Percentiles rank a stretch among this genome's conserved stretches.
phyloP scores from a whole-genome alignment of 37 sponge, comb jelly and placozoan species.

The Dysidea cf. avara region DNA sequence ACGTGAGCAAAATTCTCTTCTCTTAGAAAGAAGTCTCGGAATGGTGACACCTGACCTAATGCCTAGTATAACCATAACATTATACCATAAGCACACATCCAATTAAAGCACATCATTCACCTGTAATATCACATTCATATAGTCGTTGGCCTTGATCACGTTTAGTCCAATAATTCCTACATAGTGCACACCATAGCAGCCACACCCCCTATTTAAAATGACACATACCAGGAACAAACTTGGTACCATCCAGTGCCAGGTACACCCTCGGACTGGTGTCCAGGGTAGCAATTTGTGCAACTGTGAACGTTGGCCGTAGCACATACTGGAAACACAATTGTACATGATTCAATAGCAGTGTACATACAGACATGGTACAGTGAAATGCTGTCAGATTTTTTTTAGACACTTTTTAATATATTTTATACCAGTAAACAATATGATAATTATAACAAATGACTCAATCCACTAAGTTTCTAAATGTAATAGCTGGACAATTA shows the following conservation, averaged over 20 bases:
- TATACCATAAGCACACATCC: conserved; percentile 17
- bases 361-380: neutral
- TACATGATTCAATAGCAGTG: neutral
- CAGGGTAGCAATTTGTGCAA: conserved; percentile 60
- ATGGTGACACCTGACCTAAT: conserved; percentile 82
- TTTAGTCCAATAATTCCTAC: conserved; percentile 87
- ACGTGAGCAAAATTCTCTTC: conserved; percentile 82
- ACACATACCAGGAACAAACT: conserved; percentile 83
- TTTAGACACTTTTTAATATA: neutral
- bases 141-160: conserved; percentile 97
- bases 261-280: conserved; percentile 58
- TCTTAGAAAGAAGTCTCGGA: conserved; percentile 85
- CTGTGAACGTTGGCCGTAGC: conserved; percentile 79
- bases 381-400: neutral
- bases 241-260: conserved; percentile 86
- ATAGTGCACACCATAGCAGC: neutral
- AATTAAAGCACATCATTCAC: too few species aligned
- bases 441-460: too few species aligned
- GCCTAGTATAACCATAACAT: conserved; percentile 14
- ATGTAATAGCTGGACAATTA: too few species aligned
- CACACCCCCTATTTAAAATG: neutral
- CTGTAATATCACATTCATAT: conserved; percentile 97
- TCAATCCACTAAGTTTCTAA: too few species aligned
- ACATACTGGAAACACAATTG: conserved; percentile 72
- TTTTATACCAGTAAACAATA: neutral